These are phyloP conservation scores for Nymphalis c-album DNA, from an alignment of 2,888 invertebrate species.

Conservation along the genomic window DNA sequence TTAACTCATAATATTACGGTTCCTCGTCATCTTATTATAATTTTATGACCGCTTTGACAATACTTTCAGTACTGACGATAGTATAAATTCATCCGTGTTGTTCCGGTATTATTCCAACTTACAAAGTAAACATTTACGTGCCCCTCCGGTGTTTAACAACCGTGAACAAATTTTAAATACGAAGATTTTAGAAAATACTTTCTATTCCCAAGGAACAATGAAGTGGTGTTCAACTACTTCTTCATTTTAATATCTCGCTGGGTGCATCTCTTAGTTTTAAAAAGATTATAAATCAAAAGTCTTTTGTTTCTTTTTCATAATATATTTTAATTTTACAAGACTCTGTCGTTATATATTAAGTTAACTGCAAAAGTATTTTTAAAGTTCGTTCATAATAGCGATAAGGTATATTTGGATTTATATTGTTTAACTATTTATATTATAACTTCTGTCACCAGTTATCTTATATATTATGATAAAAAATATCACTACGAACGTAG, in stretches of 20 bases:
- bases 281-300: constrained; percentile 11
- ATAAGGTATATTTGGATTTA: not conserved
- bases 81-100: constrained; percentile 2
- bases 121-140: constrained; percentile 19
- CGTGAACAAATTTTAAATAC: constrained; percentile 23
- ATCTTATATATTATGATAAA: too few species aligned
- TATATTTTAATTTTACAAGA: constrained; percentile 2
- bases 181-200: constrained; percentile 25
- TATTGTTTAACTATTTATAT: too few species aligned
- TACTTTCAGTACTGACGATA: constrained; percentile 10
- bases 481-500: too few species aligned
- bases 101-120: constrained; percentile 23
- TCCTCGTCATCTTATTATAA: constrained; percentile 13
- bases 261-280: constrained; percentile 14
- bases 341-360: not conserved
- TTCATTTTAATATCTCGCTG: constrained; percentile 20
- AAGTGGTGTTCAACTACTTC: constrained; percentile 4
- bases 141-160: constrained; percentile 12
- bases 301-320: constrained; percentile 11
- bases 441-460: too few species aligned
- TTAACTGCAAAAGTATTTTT: not conserved
- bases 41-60: constrained; percentile 12
- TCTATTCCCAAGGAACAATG: constrained; percentile 21
- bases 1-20: not conserved
- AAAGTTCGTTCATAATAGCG: too few species aligned